These are phyloP conservation scores for Drosophila barbarae DNA, from an alignment of 2,888 invertebrate genomes.

Conservation along the genomic window DNA sequence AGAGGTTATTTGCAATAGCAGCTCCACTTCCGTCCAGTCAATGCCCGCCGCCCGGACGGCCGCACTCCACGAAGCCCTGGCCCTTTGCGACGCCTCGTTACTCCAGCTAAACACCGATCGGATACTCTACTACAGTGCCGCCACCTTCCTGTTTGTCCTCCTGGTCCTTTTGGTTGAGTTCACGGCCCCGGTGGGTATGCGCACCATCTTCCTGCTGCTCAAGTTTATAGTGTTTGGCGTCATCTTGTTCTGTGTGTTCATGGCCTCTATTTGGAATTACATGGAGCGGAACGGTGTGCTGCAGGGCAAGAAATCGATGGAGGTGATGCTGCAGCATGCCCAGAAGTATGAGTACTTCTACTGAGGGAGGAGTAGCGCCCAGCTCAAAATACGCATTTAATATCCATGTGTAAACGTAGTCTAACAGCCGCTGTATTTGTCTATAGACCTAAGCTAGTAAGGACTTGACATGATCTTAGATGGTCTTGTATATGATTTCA, in stretches of 20 bases:
- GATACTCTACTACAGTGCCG: constrained; percentile 74
- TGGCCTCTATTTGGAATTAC: constrained; percentile 90
- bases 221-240: constrained; percentile 84
- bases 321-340: constrained; percentile 80
- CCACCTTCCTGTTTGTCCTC: constrained; percentile 70
- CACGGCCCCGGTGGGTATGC: constrained; percentile 74
- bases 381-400: constrained; percentile 74
- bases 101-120: constrained; percentile 77
- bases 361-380: constrained; percentile 24
- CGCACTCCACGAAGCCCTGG: constrained; percentile 75
- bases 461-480: constrained; percentile 19
- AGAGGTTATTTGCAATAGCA: constrained; percentile 17
- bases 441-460: constrained; percentile 19
- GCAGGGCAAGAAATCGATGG: constrained; percentile 87
- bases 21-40: constrained; percentile 7
- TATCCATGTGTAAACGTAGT: constrained; percentile 17
- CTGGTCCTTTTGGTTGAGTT: constrained; percentile 75
- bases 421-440: constrained; percentile 14
- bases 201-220: constrained; percentile 81
- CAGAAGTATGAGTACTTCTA: constrained; percentile 70
- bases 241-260: constrained; percentile 85
- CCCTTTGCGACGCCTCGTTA: constrained; percentile 76
- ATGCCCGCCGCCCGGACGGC: constrained; percentile 61
- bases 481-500: constrained; percentile 26
- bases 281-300: constrained; percentile 89